Conservation (phyloP, 2,888 invertebrate species). For the Tachina lurida region DNA sequence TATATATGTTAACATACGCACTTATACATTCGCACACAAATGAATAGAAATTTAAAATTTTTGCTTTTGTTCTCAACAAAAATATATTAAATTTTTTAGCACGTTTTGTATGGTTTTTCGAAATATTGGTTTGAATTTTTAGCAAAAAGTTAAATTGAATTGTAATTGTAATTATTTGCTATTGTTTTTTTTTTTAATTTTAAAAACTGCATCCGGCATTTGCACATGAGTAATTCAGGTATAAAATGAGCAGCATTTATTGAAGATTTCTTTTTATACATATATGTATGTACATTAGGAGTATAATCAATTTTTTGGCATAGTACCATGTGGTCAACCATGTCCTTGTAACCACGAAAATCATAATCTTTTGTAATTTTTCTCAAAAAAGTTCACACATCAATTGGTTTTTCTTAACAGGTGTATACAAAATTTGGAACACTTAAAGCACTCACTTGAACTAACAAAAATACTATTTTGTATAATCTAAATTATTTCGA, state of each 20-base stretch:
- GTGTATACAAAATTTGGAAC: too few species aligned
- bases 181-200: slow-evolving; percentile 21
- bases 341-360: too few species aligned
- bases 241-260: slow-evolving; percentile 41
- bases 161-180: slow-evolving; percentile 17
- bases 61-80: background rate
- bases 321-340: too few species aligned
- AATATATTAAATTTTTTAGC: slow-evolving; percentile 24
- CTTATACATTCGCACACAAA: background rate
- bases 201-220: slow-evolving; percentile 57
- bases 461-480: too few species aligned
- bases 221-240: slow-evolving; percentile 27
- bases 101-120: slow-evolving; percentile 23
- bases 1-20: too few species aligned
- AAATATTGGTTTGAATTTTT: slow-evolving; percentile 47
- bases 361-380: too few species aligned
- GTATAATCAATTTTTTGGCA: too few species aligned
- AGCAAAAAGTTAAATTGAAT: slow-evolving; percentile 10
- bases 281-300: too few species aligned
- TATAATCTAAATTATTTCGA: too few species aligned
- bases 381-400: too few species aligned
- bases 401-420: too few species aligned
- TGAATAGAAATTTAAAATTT: slow-evolving; percentile 25
- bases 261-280: slow-evolving; percentile 2
- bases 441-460: too few species aligned